Base-by-base conservation (phyloP, 2,113 vertebrate genomes). In the Calidris pygmaea region DNA sequence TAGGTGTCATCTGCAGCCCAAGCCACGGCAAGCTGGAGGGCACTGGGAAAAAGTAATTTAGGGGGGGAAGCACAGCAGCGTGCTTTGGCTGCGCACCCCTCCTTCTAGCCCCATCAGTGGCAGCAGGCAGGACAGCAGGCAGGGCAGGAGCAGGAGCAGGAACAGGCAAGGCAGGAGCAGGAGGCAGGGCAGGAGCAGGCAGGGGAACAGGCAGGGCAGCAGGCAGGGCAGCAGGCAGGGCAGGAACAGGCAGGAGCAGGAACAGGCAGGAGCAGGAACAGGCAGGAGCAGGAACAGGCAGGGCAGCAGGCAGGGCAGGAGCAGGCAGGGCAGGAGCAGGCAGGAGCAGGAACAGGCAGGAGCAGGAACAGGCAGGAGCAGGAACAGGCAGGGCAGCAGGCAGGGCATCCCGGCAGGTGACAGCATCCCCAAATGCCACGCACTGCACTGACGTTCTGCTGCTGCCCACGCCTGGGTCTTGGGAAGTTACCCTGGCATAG, bases 401-500 rank as follows among this genome's bases (percentile, higher is more conserved):
- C 27, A 1, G 4, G 43, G 53, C n/a, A 47, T 22, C 16, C 32
- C 12, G 7, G 55, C 37, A 24, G 7, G 60, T 24, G 34, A 27
- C 2, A 1, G 60, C 35, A 19, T 21, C 65, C 13, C 35, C n/a
- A 48, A 56, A 58, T 17, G 10, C 52, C 3, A 1, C 1, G 4
- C 29, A 10, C 17, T 27, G 4, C 26, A 9, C 29, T 27, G 24
- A 24, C 4, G 4, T 14, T 41, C 52, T 58, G 35, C 41, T 81
- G 35, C 48, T 65, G 65, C 11, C 29, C 2, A 1, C 2, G 6
- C 17, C 56, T 26, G 24, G 14, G 43, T 41, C 66, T 20, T 47
- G 41, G 35, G 48, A 77, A 39, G 43, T 41, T 35, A 30, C 15
- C 67, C 63, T 21, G 48, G n/a, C 56, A 26, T 15, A 76, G 62